phyloP scores from a whole-genome alignment of 2,888 invertebrate genomes.

The Oscheius onirici region DNA sequence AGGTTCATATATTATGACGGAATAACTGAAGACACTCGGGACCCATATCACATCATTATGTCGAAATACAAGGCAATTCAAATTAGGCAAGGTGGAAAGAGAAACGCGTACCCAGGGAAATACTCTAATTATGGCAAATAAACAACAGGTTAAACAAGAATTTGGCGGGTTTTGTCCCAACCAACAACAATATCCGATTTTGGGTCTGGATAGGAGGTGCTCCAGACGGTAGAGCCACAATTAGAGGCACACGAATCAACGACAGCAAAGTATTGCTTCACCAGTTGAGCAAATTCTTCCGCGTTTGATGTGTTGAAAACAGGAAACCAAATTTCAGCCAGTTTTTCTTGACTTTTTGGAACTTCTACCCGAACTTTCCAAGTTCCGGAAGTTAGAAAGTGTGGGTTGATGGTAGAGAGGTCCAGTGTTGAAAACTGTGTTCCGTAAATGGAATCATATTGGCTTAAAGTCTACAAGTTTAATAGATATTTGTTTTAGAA shows the following conservation, averaged over 20 bases:
- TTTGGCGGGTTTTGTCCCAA: constrained; percentile 16
- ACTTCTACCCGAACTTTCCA: constrained; percentile 23
- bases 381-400: not conserved
- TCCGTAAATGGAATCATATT: constrained; percentile 64
- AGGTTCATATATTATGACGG: constrained; percentile 6
- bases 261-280: constrained; percentile 40
- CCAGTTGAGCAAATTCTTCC: constrained; percentile 2
- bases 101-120: not conserved
- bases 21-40: constrained; percentile 7
- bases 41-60: constrained; percentile 16
- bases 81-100: constrained; percentile 1
- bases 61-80: constrained; percentile 34
- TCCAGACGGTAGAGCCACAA: constrained; percentile 51
- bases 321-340: constrained; percentile 38
- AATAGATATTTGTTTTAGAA: no score
- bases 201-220: constrained; percentile 52
- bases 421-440: constrained; percentile 44
- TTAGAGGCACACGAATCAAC: constrained; percentile 42
- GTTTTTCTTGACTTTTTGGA: not conserved
- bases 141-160: constrained; percentile 1
- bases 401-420: not conserved
- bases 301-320: constrained; percentile 30
- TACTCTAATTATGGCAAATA: not conserved
- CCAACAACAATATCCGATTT: constrained; percentile 51
- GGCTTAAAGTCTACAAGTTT: constrained; percentile 37